Conservation (phyloP, 2,797 vertebrate species). For the Lemur catta region DNA sequence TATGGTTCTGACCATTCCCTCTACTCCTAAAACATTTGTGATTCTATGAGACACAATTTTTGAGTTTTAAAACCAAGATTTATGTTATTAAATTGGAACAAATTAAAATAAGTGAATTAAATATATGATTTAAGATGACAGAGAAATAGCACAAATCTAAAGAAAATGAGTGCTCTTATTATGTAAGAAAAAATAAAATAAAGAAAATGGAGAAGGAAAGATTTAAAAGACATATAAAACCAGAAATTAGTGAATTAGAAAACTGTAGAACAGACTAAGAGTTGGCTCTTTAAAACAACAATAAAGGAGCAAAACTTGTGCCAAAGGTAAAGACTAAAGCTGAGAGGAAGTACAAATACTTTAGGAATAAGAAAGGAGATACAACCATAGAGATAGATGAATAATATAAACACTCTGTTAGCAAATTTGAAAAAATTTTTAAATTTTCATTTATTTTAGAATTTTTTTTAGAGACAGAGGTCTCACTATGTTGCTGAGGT, state of each 20-base stretch:
- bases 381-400: neutral
- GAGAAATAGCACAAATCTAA: constrained; percentile 14
- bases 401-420: neutral
- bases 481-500: neutral
- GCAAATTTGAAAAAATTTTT: neutral
- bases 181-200: neutral
- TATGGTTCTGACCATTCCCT: neutral
- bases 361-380: neutral
- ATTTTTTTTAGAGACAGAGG: neutral
- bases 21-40: neutral
- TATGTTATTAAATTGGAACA: neutral
- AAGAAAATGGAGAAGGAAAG: neutral
- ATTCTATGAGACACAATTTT: neutral
- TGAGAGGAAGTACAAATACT: neutral
- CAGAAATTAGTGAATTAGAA: constrained; percentile 24
- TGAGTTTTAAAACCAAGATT: neutral
- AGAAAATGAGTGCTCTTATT: neutral
- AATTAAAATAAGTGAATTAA: constrained; percentile 48
- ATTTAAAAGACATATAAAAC: constrained; percentile 1
- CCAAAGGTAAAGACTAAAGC: neutral
- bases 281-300: neutral
- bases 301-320: neutral
- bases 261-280: neutral
- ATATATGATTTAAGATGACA: neutral
- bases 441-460: neutral